Base-by-base conservation (phyloP, 1,140 invertebrate species). In the Anagrus nilaparvatae region DNA sequence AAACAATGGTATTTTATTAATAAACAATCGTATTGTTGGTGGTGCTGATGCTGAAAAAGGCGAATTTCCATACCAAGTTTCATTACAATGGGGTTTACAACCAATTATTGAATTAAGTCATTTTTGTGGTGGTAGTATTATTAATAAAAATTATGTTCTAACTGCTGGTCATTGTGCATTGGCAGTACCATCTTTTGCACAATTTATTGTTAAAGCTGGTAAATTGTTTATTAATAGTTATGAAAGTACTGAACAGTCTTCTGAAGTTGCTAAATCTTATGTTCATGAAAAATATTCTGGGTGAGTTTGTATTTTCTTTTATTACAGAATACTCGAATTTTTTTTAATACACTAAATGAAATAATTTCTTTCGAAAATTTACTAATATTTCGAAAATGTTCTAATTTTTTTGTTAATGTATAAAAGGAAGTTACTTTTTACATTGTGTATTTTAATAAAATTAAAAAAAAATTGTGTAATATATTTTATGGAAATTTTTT, bases 201-300 rank as follows among this genome's bases (percentile, higher is more conserved):
- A 0, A 0, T 45, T 63, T 24, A 3, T 37, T 0, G 44, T 61
- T 0, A 55, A 58, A 17, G 61, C 52, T 17, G 64, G 63, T 13
- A 65, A 62, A 24, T 44, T 58, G 18, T 44, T 49, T 9, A 43
- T 65, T 12, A 34, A 25, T 2, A 0, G 0, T 0, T 2, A 0
- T 0, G 71, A 75, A 27, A 43, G 32, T 1, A 58, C 46, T 12
- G 70, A 74, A 49, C 74, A 78, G 48, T 37, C 23, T 0, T 50
- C 65, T 13, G 2, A 28, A 7, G 63, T 77, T 3, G 48, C 49
- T 1, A 51, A 63, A 4, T 53, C 48, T 17, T 58, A 62, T 28
- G 47, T 71, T 0, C 76, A 79, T 47, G 57, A 70, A 16, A 40
- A 56, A 3, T 79, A 71, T 49, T n/a, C 29, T n/a, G 67, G 72